phyloP scores from a whole-genome alignment of 2,797 vertebrate genomes.

The Amblyopsis hoosieri region DNA sequence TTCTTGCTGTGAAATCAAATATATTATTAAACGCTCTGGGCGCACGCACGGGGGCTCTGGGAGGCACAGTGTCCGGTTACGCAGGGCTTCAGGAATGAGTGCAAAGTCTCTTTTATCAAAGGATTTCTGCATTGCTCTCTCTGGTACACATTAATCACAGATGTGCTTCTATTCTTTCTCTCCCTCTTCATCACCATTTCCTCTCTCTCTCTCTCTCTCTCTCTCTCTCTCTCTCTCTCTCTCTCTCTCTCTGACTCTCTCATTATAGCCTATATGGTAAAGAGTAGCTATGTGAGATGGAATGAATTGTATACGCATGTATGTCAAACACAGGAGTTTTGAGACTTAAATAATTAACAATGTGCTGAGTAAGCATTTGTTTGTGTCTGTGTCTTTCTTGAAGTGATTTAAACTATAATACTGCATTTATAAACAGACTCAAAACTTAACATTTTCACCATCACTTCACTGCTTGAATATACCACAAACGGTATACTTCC shows the following conservation, averaged over 20 bases:
- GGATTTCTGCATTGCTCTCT: slow-evolving; percentile 70
- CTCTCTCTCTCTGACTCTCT: slow-evolving; percentile 22
- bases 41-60: slow-evolving; percentile 41
- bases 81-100: slow-evolving; percentile 79
- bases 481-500: too few relatives aligned
- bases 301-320: too few relatives aligned
- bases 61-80: slow-evolving; percentile 71
- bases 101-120: slow-evolving; percentile 79
- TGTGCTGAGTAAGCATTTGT: too few relatives aligned
- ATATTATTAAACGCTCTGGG: slow-evolving; percentile 58
- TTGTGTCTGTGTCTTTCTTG: too few relatives aligned
- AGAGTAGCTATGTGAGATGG: too few relatives aligned
- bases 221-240: slow-evolving; percentile 35
- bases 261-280: slow-evolving; percentile 17
- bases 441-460: too few relatives aligned
- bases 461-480: too few relatives aligned
- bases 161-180: slow-evolving; percentile 70
- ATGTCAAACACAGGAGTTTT: too few relatives aligned
- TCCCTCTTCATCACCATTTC: slow-evolving; percentile 1
- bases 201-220: slow-evolving; percentile 17
- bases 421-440: too few relatives aligned
- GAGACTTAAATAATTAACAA: too few relatives aligned
- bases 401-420: too few relatives aligned
- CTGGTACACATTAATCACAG: slow-evolving; percentile 83
- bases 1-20: slow-evolving; percentile 63